phyloP scores from a whole-genome alignment of 2,797 vertebrate species.

The Leptatherina wallacei region DNA sequence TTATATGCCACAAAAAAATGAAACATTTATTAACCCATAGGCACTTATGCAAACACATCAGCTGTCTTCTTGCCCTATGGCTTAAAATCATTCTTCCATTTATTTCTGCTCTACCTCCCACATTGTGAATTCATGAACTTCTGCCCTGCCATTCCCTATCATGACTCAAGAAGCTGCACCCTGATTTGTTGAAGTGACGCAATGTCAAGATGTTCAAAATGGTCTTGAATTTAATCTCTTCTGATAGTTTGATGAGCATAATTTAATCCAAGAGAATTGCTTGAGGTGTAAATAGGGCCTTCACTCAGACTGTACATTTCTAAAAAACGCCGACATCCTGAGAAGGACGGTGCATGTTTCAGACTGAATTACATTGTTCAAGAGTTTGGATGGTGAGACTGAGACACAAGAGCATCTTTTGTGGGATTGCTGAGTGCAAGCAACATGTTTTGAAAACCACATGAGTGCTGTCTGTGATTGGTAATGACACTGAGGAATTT shows the following conservation, averaged over 20 bases:
- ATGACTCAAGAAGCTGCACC: constrained; percentile 43
- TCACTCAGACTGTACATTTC: constrained; percentile 45
- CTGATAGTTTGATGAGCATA: constrained; percentile 62
- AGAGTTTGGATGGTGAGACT: constrained; percentile 17
- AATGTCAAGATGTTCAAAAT: constrained; percentile 67
- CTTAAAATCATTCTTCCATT: constrained; percentile 38
- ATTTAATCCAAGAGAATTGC: constrained; percentile 46
- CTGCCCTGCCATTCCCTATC: constrained; percentile 67
- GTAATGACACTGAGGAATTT: constrained; percentile 52
- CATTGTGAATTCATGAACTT: constrained; percentile 71
- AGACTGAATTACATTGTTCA: constrained; percentile 44
- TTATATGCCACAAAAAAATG: constrained; percentile 35
- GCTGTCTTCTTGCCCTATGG: constrained; percentile 45
- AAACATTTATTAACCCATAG: constrained; percentile 64
- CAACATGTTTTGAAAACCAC: constrained; percentile 25
- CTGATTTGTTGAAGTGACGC: constrained; percentile 68
- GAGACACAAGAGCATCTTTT: constrained; percentile 30
- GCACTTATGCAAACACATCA: constrained; percentile 47
- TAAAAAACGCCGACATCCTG: constrained; percentile 15
- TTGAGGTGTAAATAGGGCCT: constrained; percentile 44
- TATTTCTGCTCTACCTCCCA: constrained; percentile 47
- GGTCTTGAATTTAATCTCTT: constrained; percentile 59
- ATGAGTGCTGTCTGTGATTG: constrained; percentile 45
- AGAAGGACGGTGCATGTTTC: constrained; percentile 32
- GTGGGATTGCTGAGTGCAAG: constrained; percentile 31